These are phyloP conservation scores for Nycticebus coucang DNA, from an alignment of 2,113 vertebrate genomes.

Conservation along the genomic window DNA sequence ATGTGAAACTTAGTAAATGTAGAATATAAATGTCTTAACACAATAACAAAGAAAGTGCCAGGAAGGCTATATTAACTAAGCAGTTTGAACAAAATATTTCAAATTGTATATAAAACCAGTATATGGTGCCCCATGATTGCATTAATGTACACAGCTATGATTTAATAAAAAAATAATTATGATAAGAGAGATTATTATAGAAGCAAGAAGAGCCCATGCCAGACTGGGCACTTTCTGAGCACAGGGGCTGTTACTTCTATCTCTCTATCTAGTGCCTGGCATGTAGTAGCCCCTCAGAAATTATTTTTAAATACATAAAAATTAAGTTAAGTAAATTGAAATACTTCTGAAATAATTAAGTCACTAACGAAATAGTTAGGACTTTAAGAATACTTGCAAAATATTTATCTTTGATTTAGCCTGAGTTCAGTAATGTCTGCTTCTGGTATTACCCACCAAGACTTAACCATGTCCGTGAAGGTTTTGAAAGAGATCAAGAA, in stretches of 20 bases:
- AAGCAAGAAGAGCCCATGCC: background rate
- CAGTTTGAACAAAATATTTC: no score
- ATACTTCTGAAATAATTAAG: background rate
- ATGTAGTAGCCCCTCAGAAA: background rate
- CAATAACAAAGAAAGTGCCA: no score
- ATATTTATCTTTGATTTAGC: conserved; percentile 75
- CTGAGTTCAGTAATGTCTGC: conserved; percentile 84
- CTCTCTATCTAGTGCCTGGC: background rate
- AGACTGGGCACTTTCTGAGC: background rate
- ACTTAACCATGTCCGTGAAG: conserved; percentile 72
- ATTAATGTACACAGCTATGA: no score
- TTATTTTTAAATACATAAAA: background rate
- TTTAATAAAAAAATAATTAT: background rate
- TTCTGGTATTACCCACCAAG: conserved; percentile 85
- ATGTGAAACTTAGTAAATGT: no score
- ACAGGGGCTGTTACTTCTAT: background rate
- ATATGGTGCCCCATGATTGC: no score
- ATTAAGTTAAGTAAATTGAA: background rate
- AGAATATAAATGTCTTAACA: no score
- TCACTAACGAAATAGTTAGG: background rate
- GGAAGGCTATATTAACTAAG: no score
- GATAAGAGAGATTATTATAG: background rate
- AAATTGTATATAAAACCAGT: no score
- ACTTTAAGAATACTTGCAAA: background rate
- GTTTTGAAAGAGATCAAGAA: conserved; percentile 73